Percentiles rank a stretch among this genome's conserved stretches.
phyloP scores from a whole-genome alignment of 2,113 vertebrate genomes.

The Plecturocebus donacophilus region DNA sequence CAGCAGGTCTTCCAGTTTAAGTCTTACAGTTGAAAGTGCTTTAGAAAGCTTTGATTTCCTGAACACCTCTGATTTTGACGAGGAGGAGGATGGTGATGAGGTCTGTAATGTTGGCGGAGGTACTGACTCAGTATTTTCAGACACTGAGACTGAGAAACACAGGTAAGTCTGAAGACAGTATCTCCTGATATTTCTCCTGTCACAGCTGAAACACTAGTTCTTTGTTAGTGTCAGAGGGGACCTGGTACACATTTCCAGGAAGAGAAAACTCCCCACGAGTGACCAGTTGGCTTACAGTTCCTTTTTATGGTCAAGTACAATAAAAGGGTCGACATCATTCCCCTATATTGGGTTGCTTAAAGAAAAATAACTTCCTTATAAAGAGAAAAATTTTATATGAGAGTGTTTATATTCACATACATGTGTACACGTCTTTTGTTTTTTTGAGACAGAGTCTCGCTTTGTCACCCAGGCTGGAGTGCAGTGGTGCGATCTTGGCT shows the following conservation, averaged over 20 bases:
- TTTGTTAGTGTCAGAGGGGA: constrained; percentile 45
- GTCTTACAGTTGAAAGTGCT: constrained; percentile 97
- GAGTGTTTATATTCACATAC: neutral
- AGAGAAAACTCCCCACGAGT: constrained; percentile 63
- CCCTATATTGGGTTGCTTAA: neutral
- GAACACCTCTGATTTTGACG: constrained; percentile 99
- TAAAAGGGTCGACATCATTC: neutral
- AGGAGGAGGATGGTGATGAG: constrained; percentile 92
- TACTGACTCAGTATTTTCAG: constrained; percentile 91
- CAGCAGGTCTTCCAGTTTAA: constrained; percentile 97
- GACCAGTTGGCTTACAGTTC: constrained; percentile 50
- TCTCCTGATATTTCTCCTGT: constrained; percentile 46
- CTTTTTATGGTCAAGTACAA: neutral
- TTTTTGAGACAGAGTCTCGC: too few relatives aligned
- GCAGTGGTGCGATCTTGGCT: too few relatives aligned
- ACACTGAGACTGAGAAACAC: constrained; percentile 91
- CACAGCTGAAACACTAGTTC: constrained; percentile 30
- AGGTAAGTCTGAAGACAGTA: constrained; percentile 87
- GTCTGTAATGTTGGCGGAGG: constrained; percentile 84
- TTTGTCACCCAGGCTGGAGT: too few relatives aligned
- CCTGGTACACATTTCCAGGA: constrained; percentile 72
- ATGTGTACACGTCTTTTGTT: neutral
- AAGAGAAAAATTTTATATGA: neutral
- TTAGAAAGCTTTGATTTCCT: constrained; percentile 99
- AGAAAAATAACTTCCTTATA: neutral